Percentiles rank a stretch among this genome's conserved stretches.
phyloP scores from a whole-genome alignment of 2,797 vertebrate genomes.

The Rallus crepitans region DNA sequence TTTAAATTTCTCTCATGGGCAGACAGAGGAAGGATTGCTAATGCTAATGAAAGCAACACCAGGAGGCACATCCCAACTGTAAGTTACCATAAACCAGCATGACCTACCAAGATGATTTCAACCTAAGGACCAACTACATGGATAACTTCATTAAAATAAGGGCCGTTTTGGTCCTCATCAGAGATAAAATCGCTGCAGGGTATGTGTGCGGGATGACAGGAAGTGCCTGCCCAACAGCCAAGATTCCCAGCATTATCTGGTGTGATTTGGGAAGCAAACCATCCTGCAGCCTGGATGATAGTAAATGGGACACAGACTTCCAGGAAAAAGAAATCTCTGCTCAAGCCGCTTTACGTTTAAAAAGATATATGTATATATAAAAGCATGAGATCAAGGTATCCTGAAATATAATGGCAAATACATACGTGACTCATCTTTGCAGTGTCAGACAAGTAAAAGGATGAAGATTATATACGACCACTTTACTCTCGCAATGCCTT shows the following conservation, averaged over 20 bases:
- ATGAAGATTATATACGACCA: background rate
- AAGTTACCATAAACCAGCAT: background rate
- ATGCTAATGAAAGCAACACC: background rate
- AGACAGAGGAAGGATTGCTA: background rate
- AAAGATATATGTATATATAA: background rate
- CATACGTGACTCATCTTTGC: background rate
- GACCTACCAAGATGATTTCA: background rate
- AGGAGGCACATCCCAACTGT: background rate
- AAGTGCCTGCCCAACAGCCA: background rate
- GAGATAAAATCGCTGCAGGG: background rate
- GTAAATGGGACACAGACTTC: background rate
- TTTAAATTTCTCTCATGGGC: background rate
- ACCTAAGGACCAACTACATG: accelerated
- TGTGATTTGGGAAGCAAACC: background rate
- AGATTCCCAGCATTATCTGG: background rate
- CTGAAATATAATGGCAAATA: background rate
- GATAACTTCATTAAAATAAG: background rate
- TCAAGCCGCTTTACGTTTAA: background rate
- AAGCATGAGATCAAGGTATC: background rate
- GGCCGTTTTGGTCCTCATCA: background rate
- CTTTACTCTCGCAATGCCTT: background rate
- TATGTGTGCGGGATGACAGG: background rate
- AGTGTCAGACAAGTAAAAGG: background rate
- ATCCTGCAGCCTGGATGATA: background rate
- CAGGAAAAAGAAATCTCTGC: background rate